Conservation (phyloP, 1,140 invertebrate genomes). For the Lanistes nyassanus region DNA sequence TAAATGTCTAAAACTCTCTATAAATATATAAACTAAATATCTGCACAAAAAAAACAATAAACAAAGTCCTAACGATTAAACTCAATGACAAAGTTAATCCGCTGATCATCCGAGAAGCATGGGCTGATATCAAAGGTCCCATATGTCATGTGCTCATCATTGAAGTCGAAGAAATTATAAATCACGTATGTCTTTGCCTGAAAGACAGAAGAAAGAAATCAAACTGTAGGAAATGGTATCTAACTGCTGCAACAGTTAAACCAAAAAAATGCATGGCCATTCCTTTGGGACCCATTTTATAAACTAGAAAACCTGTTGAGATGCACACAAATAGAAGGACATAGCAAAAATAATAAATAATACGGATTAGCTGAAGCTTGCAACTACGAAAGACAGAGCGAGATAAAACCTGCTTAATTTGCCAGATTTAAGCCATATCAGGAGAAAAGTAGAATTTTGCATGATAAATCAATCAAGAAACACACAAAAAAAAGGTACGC, state of each 20-base stretch:
- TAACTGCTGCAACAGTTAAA: too few species aligned
- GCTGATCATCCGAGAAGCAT: slow-evolving; percentile 40
- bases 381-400: background rate
- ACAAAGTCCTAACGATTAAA: slow-evolving; percentile 33
- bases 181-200: slow-evolving; percentile 38
- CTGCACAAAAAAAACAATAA: too few species aligned
- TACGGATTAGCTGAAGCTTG: background rate
- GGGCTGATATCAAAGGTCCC: slow-evolving; percentile 38
- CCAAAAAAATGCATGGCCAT: too few species aligned
- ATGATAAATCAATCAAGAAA: background rate
- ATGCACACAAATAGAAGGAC: too few species aligned
- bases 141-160: slow-evolving; percentile 35
- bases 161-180: slow-evolving; percentile 44
- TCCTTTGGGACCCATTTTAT: too few species aligned
- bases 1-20: too few species aligned
- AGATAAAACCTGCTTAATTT: background rate
- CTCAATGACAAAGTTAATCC: slow-evolving; percentile 33
- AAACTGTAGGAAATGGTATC: too few species aligned
- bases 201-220: too few species aligned
- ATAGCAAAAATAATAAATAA: background rate
- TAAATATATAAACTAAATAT: too few species aligned
- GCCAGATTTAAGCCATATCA: background rate
- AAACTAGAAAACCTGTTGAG: too few species aligned
- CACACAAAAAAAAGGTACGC: background rate
- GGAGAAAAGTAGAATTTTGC: background rate